These are phyloP conservation scores for Xyrauchen texanus DNA, from an alignment of 2,113 vertebrate genomes.

Conservation along the genomic window DNA sequence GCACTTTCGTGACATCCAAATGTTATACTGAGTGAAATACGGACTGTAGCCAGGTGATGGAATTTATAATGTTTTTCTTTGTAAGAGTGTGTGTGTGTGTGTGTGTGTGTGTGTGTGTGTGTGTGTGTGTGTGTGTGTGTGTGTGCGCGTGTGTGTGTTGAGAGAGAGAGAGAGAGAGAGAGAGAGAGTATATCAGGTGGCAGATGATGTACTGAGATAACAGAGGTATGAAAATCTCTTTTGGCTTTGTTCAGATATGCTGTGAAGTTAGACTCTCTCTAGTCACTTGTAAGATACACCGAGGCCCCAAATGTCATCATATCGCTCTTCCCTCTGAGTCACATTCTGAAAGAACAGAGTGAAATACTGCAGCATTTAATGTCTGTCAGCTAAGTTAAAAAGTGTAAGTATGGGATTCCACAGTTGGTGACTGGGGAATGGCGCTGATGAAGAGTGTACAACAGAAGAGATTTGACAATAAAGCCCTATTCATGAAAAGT, in stretches of 20 bases:
- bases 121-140: neutral
- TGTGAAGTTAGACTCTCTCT: constrained; percentile 16
- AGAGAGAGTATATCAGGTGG: neutral
- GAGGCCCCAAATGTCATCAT: constrained; percentile 13
- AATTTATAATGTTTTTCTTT: constrained; percentile 13
- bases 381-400: constrained; percentile 23
- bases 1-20: constrained; percentile 38
- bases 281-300: constrained; percentile 28
- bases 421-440: neutral
- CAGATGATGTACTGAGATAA: constrained; percentile 32
- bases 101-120: neutral
- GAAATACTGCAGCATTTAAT: constrained; percentile 32
- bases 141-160: neutral
- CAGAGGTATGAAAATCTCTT: constrained; percentile 31
- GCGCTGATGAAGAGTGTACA: constrained; percentile 38
- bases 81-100: neutral
- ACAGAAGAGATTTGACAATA: constrained; percentile 38
- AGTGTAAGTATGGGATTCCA: neutral
- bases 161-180: too few species aligned
- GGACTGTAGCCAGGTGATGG: constrained; percentile 29
- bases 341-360: constrained; percentile 23
- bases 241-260: neutral
- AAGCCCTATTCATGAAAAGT: constrained; percentile 38
- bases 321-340: constrained; percentile 6
- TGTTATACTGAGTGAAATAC: constrained; percentile 15